phyloP scores from a whole-genome alignment of 2,888 invertebrate species.

The Troides helena region DNA sequence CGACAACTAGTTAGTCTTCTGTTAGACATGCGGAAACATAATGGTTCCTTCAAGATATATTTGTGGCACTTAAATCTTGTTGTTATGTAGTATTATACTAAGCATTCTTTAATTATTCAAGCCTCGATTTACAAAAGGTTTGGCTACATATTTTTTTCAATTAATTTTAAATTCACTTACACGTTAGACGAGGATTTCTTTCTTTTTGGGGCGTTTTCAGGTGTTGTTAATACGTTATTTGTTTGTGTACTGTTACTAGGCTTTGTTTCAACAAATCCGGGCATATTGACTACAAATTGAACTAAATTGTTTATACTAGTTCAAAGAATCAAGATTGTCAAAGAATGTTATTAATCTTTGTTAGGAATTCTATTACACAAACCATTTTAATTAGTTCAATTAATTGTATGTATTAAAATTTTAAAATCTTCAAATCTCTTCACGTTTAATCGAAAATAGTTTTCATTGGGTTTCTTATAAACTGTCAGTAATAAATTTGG shows the following conservation, averaged over 20 bases:
- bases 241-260: constrained; percentile 5
- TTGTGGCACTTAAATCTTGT: too few species aligned
- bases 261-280: constrained; percentile 8
- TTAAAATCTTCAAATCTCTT: neutral
- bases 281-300: constrained; percentile 3
- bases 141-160: neutral
- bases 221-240: neutral
- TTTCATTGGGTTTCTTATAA: neutral
- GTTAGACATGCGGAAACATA: too few species aligned
- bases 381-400: constrained; percentile 4
- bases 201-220: constrained; percentile 10
- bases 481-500: constrained; percentile 22
- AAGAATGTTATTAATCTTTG: neutral
- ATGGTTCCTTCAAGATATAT: too few species aligned
- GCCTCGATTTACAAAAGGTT: neutral
- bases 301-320: neutral
- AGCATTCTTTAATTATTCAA: neutral
- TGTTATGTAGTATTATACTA: neutral
- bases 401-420: neutral
- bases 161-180: constrained; percentile 4
- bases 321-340: constrained; percentile 6
- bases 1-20: too few species aligned
- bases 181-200: neutral
- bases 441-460: neutral
- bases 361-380: neutral